Base-by-base conservation (phyloP, 2,797 vertebrate genomes). In the Gymnoscopelus microlampas region DNA sequence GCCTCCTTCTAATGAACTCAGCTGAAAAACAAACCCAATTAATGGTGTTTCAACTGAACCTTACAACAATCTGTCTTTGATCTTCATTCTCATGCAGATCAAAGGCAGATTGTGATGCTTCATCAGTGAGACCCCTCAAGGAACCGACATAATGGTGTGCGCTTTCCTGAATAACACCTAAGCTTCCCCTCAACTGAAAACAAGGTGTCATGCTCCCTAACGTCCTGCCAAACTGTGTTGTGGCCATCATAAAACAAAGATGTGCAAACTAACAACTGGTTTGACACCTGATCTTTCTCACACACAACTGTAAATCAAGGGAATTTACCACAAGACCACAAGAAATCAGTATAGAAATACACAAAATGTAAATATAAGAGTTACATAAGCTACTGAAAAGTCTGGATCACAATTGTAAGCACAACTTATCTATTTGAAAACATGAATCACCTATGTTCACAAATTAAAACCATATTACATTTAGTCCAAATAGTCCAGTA, bases 151-250 rank as follows among this genome's bases (percentile, higher is more conserved):
- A 68, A 69, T 65, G 56, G 74, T 60, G 35, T 2, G 29, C 48
- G 70, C 62, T 82, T 82, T 88, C 84, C 82, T 85, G 75, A 69
- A 12, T 83, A 66, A n/a, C 85, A 78, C 79, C 74, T 84, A 66
- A 32, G 65, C 73, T 61, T 75, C 76, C 74, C 60, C 53, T 82
- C 71, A 77, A 73, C 85, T 87, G 82, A 51, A 61, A n/a, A 74
- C 39, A 44, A 87, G 23, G 82, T 71, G 78, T 86, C 72, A 74
- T 66, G 70, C 82, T 76, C 70, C 39, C 39, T 44, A 1, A 9
- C 2, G 39, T 44, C 39, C 39, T 44, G 39, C 7, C 39, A 44
- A 44, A 44, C 39, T 44, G 39, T 44, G 35, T 77, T 6, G 58
- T 1, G 11, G 60, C 60, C 64, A 50, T 76, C 55, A 7, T 80